Evolutionary conservation across 2,888 invertebrate species (phyloP).

Genomic region (Crocallis elinguaria): DNA sequence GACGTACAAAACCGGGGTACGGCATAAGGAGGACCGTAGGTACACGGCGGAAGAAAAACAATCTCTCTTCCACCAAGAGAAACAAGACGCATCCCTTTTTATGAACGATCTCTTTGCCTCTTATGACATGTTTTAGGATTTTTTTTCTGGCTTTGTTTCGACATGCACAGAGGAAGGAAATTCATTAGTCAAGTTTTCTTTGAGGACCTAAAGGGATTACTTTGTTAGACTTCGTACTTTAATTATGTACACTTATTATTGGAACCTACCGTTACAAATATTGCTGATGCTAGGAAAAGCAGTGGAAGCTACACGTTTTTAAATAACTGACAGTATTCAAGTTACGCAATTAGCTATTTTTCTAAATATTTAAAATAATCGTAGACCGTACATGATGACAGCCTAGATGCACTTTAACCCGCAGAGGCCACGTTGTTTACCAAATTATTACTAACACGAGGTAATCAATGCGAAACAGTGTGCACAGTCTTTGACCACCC

Average conservation of each 20-base stretch:
- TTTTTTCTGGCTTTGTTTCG: constrained; percentile 42
- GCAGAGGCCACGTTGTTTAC: not conserved
- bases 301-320: no score
- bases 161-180: constrained; percentile 52
- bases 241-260: no score
- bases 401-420: no score
- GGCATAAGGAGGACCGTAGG: no score
- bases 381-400: no score
- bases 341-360: no score
- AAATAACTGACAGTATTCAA: no score
- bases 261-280: not conserved
- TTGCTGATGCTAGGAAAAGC: no score
- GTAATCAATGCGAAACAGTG: constrained; percentile 26
- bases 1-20: constrained; percentile 8
- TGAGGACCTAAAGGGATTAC: not conserved
- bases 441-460: constrained; percentile 10
- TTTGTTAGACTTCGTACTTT: not conserved
- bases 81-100: constrained; percentile 75
- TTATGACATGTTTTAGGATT: constrained; percentile 58
- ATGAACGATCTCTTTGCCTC: constrained; percentile 59
- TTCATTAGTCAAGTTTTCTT: constrained; percentile 46
- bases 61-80: constrained; percentile 67
- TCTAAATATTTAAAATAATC: no score
- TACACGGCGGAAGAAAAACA: constrained; percentile 71
- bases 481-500: constrained; percentile 19